A percentile compares a stretch with the other conserved stretches of the same genome.
phyloP scores from a whole-genome alignment of 2,113 vertebrate genomes.

The Myodes glareolus region DNA sequence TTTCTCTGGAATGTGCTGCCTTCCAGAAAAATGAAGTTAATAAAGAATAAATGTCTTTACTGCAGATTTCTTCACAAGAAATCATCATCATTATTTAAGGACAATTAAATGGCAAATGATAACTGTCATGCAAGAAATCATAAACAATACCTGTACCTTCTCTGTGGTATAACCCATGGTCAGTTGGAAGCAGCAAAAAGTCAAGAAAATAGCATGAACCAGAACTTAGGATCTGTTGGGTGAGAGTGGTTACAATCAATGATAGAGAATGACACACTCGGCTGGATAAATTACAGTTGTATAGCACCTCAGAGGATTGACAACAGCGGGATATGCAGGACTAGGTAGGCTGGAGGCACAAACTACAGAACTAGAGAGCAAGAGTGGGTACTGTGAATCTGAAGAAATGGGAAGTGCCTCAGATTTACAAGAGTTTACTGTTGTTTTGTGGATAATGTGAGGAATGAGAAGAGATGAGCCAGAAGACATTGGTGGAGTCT shows the following conservation, averaged over 20 bases:
- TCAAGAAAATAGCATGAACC: background rate
- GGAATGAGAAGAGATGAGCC: background rate
- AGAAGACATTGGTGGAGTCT: background rate
- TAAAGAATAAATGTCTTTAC: too few species aligned
- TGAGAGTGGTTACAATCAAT: background rate
- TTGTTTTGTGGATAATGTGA: background rate
- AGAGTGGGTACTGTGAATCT: fast-evolving
- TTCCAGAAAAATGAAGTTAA: background rate
- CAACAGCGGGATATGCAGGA: fast-evolving
- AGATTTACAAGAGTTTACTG: background rate
- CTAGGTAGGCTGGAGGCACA: background rate
- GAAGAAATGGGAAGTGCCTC: background rate
- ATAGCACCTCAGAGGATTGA: too few species aligned
- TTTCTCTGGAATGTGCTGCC: background rate
- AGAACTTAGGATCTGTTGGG: background rate
- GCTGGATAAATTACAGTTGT: background rate
- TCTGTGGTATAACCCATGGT: background rate
- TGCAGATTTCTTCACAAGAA: background rate
- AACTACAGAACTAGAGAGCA: background rate
- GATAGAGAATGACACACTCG: background rate
- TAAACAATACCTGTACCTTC: background rate
- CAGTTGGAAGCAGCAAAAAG: background rate
- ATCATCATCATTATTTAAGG: background rate
- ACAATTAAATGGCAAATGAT: background rate
- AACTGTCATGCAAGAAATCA: background rate